These are phyloP conservation scores for Philereme transversata DNA, from an alignment of 2,888 invertebrate species.

Conservation along the genomic window DNA sequence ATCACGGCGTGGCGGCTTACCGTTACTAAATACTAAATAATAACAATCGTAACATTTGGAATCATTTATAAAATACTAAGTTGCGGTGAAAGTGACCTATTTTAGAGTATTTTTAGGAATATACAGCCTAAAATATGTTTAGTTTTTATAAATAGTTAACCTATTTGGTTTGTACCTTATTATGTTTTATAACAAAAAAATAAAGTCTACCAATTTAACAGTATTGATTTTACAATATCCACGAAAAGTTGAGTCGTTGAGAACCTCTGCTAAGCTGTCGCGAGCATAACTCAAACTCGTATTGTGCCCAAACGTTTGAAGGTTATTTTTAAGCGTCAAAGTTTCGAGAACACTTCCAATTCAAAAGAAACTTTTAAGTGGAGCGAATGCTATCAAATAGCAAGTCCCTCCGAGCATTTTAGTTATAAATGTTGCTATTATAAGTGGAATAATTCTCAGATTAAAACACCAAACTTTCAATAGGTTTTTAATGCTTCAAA, in stretches of 20 bases:
- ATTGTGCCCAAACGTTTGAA: conserved; percentile 26
- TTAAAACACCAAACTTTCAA: conserved; percentile 10
- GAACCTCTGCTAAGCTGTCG: conserved; percentile 13
- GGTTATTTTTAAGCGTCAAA: conserved; percentile 35
- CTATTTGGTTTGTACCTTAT: too few species aligned
- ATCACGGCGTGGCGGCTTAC: too few species aligned
- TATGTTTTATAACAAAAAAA: too few species aligned
- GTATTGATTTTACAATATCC: background rate
- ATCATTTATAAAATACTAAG: too few species aligned
- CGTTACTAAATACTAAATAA: too few species aligned
- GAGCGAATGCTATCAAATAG: conserved; percentile 29
- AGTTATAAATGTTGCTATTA: conserved; percentile 19
- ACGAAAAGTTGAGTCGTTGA: conserved; percentile 2
- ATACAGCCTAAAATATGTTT: too few species aligned
- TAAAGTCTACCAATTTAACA: too few species aligned
- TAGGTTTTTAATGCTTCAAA: background rate
- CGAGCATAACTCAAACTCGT: conserved; percentile 11
- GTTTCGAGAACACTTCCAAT: conserved; percentile 29
- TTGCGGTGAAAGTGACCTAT: too few species aligned
- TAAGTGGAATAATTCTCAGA: conserved; percentile 6
- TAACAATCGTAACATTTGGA: too few species aligned
- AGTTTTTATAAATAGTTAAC: too few species aligned
- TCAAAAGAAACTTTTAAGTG: conserved; percentile 34
- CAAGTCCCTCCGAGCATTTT: conserved; percentile 16
- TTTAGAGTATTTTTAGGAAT: too few species aligned